A percentile compares a stretch with the other conserved stretches of the same genome.
Conservation (phyloP, 2,888 invertebrate species). For the Ashinkailepas kermadecensis region DNA sequence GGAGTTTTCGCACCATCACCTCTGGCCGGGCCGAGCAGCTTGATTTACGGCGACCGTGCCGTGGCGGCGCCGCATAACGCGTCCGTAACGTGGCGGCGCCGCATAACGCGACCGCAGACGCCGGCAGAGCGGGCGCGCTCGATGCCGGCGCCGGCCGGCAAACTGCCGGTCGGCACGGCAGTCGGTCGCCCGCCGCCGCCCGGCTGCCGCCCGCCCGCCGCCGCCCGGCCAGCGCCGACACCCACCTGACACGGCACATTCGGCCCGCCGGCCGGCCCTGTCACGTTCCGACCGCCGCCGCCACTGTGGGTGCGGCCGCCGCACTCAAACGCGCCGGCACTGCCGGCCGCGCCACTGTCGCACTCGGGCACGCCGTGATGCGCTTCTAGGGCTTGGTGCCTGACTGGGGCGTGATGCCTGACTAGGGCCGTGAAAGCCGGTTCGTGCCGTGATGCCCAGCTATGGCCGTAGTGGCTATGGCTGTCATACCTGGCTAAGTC, state of each 20-base stretch:
- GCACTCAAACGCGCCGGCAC: not conserved
- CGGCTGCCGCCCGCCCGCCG: not conserved
- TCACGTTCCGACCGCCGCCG: not conserved
- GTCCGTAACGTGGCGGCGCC: not conserved
- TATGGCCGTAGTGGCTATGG: too few relatives aligned
- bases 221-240: not conserved
- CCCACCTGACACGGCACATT: slow-evolving; percentile 1
- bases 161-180: not conserved
- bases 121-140: too few relatives aligned
- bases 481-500: too few relatives aligned
- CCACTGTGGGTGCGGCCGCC: not conserved
- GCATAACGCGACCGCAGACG: too few relatives aligned
- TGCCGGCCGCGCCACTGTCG: not conserved
- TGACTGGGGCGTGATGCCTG: too few relatives aligned
- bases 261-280: too few relatives aligned
- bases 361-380: too few relatives aligned
- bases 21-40: not conserved
- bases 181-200: not conserved
- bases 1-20: not conserved
- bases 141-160: not conserved
- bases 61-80: not conserved
- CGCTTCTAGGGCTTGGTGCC: too few relatives aligned
- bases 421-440: too few relatives aligned
- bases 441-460: too few relatives aligned
- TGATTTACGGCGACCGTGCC: not conserved